phyloP scores from a whole-genome alignment of 2,113 vertebrate species.

The Cheilinus undulatus region DNA sequence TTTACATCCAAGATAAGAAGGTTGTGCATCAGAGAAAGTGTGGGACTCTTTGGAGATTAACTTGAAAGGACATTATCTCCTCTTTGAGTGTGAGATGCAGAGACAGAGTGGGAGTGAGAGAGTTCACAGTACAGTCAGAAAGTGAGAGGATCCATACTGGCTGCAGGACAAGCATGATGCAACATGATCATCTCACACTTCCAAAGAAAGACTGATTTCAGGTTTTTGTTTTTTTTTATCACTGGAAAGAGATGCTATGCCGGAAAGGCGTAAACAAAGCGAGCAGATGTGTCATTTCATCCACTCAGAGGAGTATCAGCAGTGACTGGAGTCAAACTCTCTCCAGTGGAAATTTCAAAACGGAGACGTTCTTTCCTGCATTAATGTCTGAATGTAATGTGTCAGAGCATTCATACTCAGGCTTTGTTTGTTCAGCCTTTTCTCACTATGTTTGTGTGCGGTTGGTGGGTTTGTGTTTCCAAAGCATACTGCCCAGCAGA shows the following conservation, averaged over 20 bases:
- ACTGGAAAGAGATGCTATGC: slow-evolving; percentile 29
- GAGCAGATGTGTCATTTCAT: slow-evolving; percentile 9
- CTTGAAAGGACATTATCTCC: slow-evolving; percentile 63
- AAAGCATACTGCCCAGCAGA: slow-evolving; percentile 70
- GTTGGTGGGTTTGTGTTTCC: slow-evolving; percentile 54
- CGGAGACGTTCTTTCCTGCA: slow-evolving; percentile 2
- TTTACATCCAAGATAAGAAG: slow-evolving; percentile 62
- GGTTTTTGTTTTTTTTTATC: slow-evolving; percentile 35
- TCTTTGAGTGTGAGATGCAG: slow-evolving; percentile 29
- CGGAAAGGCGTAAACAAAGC: slow-evolving; percentile 25
- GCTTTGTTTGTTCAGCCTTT: slow-evolving; percentile 8
- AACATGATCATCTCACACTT: slow-evolving; percentile 36
- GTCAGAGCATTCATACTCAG: background rate
- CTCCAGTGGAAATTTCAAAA: slow-evolving; percentile 24
- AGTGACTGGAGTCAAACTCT: slow-evolving; percentile 6
- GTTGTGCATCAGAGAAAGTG: slow-evolving; percentile 47
- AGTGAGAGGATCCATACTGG: slow-evolving; percentile 42
- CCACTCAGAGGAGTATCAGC: slow-evolving; percentile 14
- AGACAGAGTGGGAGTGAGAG: slow-evolving; percentile 4
- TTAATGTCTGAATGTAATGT: slow-evolving; percentile 22
- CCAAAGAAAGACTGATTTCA: slow-evolving; percentile 42
- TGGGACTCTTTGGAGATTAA: slow-evolving; percentile 43
- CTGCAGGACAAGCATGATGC: slow-evolving; percentile 39
- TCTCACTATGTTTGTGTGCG: slow-evolving; percentile 46
- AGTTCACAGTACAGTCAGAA: slow-evolving; percentile 60